Evolutionary conservation across 2,113 vertebrate genomes (phyloP).

Genomic region (Mobula hypostoma): DNA sequence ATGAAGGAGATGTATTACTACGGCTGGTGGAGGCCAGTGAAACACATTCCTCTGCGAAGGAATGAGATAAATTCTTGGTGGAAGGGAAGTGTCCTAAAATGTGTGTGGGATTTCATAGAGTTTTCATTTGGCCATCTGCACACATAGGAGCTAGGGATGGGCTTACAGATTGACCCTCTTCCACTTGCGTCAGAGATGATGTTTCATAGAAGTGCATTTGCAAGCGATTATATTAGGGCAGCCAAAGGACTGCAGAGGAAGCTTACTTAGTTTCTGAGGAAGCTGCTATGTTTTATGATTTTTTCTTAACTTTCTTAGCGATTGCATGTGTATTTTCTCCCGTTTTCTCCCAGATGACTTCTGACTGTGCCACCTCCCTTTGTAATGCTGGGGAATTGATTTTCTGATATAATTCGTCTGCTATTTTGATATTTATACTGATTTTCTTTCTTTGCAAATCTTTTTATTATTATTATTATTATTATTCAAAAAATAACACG

Average conservation of each 20-base stretch:
- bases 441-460: neutral
- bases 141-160: neutral
- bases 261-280: neutral
- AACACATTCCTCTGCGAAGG: neutral
- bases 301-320: neutral
- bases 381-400: neutral
- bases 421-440: neutral
- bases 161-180: neutral
- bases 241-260: neutral
- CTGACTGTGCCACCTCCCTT: neutral
- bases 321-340: neutral
- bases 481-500: no score
- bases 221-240: neutral
- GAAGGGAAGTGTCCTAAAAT: neutral
- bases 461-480: no score
- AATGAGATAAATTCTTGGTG: neutral
- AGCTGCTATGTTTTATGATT: neutral
- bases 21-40: neutral
- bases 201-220: neutral
- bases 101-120: conserved; percentile 2
- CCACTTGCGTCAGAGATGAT: neutral
- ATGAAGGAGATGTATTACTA: conserved; percentile 1
- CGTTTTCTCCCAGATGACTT: neutral
- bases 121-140: neutral
- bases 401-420: neutral